Base-by-base conservation (phyloP, 1,140 invertebrate genomes). In the Pseudomyrmex cubaensis region DNA sequence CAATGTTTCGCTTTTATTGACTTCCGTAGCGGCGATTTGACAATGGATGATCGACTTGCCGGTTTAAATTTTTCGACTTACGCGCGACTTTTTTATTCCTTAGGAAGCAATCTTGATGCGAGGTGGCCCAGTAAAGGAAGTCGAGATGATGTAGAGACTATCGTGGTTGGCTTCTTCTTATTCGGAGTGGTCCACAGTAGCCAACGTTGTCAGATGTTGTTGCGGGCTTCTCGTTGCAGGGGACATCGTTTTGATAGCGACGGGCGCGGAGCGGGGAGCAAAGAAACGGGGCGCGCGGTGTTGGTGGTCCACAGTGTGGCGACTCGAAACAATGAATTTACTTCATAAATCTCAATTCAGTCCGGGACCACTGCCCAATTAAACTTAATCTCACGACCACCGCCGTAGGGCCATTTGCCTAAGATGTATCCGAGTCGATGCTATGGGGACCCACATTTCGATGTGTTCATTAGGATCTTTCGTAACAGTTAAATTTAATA, bases 321-420 rank as follows among this genome's bases (percentile, higher is more conserved):
- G 82, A 91, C 87, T 92, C 92, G 88, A 93, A 93, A 93, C 93
- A 93, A 94, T 93, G 92, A 94, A 93, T 94, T 93, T 93, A 93
- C 93, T 94, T 93, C 92, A 93, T 94, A 93, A 94, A 94, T 94
- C 93, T 93, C 90, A 94, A 94, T 94, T 94, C 92, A 93, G 83
- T 35, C 84, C 87, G 88, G 90, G 87, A 85, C 90, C 88, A 90
- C 87, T 86, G 89, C 80, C 90, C 93, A 93, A 94, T 94, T 94
- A 93, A 94, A 93, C 91, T 93, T 91, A 92, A 93, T 93, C 90
- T 91, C 85, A 80, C 87, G 89, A 90, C 91, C 90, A 92, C 90
- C 90, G 89, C 70, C 73, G 89, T 88, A 75, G 86, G 76, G 74
- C 91, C 89, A 89, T 92, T 92, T 90, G 91, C 91, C 90, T 92